phyloP scores from a whole-genome alignment of 2,797 vertebrate genomes.

The Channallabes apus region DNA sequence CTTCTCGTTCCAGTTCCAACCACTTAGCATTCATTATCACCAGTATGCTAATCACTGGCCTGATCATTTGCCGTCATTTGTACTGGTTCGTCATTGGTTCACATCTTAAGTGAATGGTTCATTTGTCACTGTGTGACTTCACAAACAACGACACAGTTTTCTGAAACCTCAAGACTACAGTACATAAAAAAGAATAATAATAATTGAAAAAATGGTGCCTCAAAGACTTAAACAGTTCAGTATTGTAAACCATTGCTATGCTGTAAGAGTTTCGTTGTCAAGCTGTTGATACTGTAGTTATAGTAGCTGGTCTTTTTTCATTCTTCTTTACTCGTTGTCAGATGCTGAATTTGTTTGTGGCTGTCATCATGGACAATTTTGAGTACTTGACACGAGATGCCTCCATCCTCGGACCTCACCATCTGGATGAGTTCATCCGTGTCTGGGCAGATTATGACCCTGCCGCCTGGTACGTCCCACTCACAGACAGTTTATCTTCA shows the following conservation, averaged over 20 bases:
- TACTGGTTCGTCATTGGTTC: too few species aligned
- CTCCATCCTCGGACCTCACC: conserved; percentile 97
- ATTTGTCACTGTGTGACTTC: too few species aligned
- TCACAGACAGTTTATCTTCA: not conserved
- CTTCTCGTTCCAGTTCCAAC: too few species aligned
- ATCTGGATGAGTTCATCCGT: conserved; percentile 95
- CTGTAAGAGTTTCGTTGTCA: not conserved
- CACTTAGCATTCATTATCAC: too few species aligned
- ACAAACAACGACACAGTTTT: too few species aligned
- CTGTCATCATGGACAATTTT: conserved; percentile 99
- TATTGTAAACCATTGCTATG: not conserved
- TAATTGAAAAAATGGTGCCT: too few species aligned
- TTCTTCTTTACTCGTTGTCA: conserved; percentile 57
- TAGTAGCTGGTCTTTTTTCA: not conserved
- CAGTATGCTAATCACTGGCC: too few species aligned
- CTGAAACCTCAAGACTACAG: too few species aligned
- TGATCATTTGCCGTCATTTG: too few species aligned
- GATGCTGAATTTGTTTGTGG: conserved; percentile 99
- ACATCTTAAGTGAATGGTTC: too few species aligned
- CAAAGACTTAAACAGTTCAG: too few species aligned
- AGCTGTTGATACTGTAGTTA: not conserved
- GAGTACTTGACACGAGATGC: conserved; percentile 97
- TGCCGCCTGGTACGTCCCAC: conserved; percentile 87
- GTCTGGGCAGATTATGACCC: conserved; percentile 99
- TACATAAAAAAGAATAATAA: too few species aligned